Evolutionary conservation across 1,140 invertebrate species (phyloP).

Genomic region (Theocolax elegans): DNA sequence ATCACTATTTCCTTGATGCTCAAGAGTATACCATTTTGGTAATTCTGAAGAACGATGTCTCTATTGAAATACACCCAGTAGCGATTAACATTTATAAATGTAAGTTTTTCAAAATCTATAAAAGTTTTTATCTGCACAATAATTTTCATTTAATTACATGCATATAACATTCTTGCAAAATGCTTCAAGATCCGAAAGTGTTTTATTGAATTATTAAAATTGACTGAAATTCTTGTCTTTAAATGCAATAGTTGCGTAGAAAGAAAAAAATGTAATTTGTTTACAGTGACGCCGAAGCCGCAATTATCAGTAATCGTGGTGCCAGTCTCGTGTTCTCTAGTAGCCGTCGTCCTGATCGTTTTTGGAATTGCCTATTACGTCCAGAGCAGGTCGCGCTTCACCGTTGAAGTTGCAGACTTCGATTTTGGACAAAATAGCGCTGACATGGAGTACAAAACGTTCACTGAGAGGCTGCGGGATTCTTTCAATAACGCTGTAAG

Average conservation of each 20-base stretch:
- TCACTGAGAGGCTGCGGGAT: conserved; percentile 80
- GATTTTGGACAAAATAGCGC: conserved; percentile 82
- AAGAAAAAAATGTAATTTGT: conserved; percentile 39
- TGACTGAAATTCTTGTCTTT: no score
- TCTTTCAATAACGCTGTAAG: conserved; percentile 76
- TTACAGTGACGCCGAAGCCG: conserved; percentile 77
- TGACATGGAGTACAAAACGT: conserved; percentile 87
- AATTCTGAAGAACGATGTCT: conserved; percentile 80
- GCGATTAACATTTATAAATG: conserved; percentile 85
- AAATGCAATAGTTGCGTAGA: no score
- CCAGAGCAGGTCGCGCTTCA: conserved; percentile 80
- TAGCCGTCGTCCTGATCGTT: conserved; percentile 82
- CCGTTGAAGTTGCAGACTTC: conserved; percentile 87
- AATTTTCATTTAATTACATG: no score
- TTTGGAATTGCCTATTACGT: conserved; percentile 88
- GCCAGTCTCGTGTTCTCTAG: conserved; percentile 80
- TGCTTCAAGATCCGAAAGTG: no score
- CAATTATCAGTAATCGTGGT: conserved; percentile 88
- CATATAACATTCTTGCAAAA: no score
- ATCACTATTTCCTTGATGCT: conserved; percentile 75
- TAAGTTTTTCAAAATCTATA: conserved; percentile 56
- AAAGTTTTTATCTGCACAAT: no score
- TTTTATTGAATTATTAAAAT: no score
- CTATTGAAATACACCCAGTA: conserved; percentile 74
- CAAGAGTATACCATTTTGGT: conserved; percentile 78